Evolutionary conservation across 2,797 vertebrate species (phyloP).

Genomic region (Nothura maculosa): DNA sequence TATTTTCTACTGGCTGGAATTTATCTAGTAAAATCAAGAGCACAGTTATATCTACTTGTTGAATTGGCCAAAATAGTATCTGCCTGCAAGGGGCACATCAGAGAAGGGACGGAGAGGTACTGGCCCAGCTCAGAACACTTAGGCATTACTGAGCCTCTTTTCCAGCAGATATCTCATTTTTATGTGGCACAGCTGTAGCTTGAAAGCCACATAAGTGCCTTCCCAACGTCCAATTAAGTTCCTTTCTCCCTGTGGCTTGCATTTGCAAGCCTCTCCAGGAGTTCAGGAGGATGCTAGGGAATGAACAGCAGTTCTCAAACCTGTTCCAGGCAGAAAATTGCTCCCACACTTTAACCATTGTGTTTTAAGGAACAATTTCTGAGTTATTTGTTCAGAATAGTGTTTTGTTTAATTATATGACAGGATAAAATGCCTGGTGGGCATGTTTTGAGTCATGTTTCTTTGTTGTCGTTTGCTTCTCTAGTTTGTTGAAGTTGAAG

Average conservation of each 20-base stretch:
- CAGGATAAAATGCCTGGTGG: neutral
- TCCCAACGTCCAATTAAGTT: neutral
- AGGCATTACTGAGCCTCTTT: neutral
- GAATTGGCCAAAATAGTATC: neutral
- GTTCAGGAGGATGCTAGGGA: neutral
- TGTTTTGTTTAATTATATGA: neutral
- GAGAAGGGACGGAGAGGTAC: neutral
- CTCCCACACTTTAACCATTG: rapidly evolving
- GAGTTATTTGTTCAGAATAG: neutral
- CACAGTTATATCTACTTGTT: neutral
- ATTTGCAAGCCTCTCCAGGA: neutral
- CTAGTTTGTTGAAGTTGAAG: slow-evolving; percentile 99
- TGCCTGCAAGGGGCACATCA: neutral
- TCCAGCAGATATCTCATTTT: neutral
- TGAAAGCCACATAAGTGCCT: neutral
- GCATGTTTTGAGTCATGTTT: neutral
- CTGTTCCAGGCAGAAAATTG: neutral
- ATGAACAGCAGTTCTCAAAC: neutral
- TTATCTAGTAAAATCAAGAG: neutral
- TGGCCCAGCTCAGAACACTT: neutral
- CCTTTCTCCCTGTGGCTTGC: neutral
- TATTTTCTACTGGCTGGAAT: neutral
- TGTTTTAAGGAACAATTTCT: neutral
- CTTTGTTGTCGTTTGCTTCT: neutral
- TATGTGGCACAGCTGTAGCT: neutral